phyloP scores from a whole-genome alignment of 2,113 vertebrate genomes.

The Eulemur rufifrons region DNA sequence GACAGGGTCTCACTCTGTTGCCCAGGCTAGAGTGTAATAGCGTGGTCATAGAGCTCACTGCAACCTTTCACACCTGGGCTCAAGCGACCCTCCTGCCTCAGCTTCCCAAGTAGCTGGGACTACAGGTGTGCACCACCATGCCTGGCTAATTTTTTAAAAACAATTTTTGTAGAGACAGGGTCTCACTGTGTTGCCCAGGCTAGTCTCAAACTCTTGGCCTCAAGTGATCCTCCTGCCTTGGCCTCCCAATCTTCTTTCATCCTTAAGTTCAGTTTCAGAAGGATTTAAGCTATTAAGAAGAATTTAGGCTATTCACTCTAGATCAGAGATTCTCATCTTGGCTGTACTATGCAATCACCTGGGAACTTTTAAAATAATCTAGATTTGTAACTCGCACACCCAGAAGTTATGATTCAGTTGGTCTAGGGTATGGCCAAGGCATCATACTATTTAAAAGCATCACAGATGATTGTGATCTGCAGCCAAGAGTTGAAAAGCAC shows the following conservation, averaged over 20 bases:
- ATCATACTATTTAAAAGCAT: neutral
- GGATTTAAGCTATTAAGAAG: neutral
- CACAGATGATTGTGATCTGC: neutral
- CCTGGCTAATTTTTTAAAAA: too few relatives aligned
- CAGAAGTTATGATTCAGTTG: neutral
- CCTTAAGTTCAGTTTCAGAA: neutral
- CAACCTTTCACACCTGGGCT: too few relatives aligned
- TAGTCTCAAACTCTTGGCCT: too few relatives aligned
- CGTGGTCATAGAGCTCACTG: too few relatives aligned
- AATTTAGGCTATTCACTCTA: neutral
- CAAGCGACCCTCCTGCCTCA: too few relatives aligned
- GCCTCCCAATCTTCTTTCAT: neutral
- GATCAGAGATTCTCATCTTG: neutral
- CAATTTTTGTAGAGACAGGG: too few relatives aligned
- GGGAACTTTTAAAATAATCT: neutral
- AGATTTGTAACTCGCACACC: neutral
- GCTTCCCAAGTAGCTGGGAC: too few relatives aligned
- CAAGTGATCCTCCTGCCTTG: too few relatives aligned
- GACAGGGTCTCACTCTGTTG: too few relatives aligned
- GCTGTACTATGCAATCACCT: neutral
- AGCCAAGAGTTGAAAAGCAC: neutral
- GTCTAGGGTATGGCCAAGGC: neutral
- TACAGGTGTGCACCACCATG: too few relatives aligned
- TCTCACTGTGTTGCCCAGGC: too few relatives aligned
- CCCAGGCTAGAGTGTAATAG: too few relatives aligned